Evolutionary conservation across 2,113 vertebrate genomes (phyloP).

Genomic region (Notechis scutatus): DNA sequence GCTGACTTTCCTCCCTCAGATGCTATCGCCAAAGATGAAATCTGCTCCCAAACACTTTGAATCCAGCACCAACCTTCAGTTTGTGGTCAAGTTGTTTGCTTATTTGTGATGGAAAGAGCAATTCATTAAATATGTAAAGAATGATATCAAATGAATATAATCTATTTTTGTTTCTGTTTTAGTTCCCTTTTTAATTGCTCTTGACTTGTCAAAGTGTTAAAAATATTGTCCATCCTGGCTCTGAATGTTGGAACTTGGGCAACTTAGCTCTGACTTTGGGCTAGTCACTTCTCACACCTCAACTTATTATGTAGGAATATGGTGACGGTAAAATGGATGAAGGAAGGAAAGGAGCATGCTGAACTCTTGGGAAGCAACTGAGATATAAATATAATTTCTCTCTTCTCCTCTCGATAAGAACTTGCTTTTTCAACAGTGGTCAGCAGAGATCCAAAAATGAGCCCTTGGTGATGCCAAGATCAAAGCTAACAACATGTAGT

Average conservation of each 20-base stretch:
- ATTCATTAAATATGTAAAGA: background rate
- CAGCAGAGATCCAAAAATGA: background rate
- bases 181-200: background rate
- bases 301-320: background rate
- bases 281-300: background rate
- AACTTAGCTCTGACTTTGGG: background rate
- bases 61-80: background rate
- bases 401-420: background rate
- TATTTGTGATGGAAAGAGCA: background rate
- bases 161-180: background rate
- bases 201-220: background rate
- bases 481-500: background rate
- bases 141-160: background rate
- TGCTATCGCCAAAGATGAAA: background rate
- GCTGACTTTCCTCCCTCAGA: background rate
- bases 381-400: background rate
- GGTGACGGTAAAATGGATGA: background rate
- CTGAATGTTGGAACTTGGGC: background rate
- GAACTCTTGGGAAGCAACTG: background rate
- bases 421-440: background rate
- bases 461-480: background rate
- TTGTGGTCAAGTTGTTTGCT: background rate
- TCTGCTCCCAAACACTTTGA: background rate
- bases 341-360: background rate
- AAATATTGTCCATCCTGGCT: background rate